A percentile compares a stretch with the other conserved stretches of the same genome.
These are phyloP conservation scores for Tetranychus piercei DNA, from an alignment of 2,888 invertebrate species.

Conservation along the genomic window DNA sequence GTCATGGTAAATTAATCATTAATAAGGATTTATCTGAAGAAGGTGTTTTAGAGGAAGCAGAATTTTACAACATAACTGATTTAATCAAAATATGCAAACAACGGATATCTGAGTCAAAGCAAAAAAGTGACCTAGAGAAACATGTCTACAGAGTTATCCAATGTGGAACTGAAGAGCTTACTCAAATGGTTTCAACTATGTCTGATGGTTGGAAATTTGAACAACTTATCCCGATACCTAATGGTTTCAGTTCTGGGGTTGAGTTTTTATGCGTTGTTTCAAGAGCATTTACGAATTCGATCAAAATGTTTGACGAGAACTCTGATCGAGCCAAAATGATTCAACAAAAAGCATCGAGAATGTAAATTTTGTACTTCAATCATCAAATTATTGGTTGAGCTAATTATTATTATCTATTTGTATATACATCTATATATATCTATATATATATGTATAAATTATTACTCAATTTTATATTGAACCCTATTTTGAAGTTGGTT, in stretches of 20 bases:
- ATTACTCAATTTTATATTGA: no score
- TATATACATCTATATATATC: no score
- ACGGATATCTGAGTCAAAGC: slow-evolving; percentile 22
- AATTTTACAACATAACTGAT: slow-evolving; percentile 96
- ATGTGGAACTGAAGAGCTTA: slow-evolving; percentile 95
- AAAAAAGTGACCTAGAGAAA: slow-evolving; percentile 51
- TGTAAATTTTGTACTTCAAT: no score
- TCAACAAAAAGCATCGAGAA: slow-evolving; percentile 66
- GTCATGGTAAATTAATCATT: slow-evolving; percentile 89
- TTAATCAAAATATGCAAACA: slow-evolving; percentile 83
- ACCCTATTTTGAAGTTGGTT: no score
- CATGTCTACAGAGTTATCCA: slow-evolving; percentile 96
- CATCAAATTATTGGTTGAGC: no score
- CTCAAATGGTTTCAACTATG: slow-evolving; percentile 89
- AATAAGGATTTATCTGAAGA: slow-evolving; percentile 92
- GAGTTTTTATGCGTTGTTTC: slow-evolving; percentile 98
- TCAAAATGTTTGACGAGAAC: slow-evolving; percentile 40
- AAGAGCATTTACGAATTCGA: slow-evolving; percentile 48
- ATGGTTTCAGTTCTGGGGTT: slow-evolving; percentile 46
- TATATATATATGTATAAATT: no score
- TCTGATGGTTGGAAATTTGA: slow-evolving; percentile 99
- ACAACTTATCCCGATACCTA: slow-evolving; percentile 70
- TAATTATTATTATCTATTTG: no score
- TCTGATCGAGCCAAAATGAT: slow-evolving; percentile 76
- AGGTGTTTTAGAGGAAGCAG: slow-evolving; percentile 88